Evolutionary conservation across 2,113 vertebrate species (phyloP).

Genomic region (Trematocara zebra): DNA sequence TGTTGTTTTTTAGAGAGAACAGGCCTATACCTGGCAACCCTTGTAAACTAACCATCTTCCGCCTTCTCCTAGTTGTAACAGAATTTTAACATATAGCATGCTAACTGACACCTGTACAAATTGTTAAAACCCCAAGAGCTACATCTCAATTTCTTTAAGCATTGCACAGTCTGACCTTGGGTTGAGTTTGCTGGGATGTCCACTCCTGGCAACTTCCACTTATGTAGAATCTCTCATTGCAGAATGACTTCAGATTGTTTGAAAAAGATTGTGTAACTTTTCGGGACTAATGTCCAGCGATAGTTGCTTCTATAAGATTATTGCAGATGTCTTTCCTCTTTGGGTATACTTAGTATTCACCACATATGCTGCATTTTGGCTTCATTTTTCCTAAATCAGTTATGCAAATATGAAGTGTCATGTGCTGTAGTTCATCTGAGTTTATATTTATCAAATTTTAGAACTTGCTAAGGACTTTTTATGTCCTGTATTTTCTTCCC

Average conservation of each 20-base stretch:
- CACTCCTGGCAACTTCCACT: not conserved
- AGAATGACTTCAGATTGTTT: not conserved
- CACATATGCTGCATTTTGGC: not conserved
- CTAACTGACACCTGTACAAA: not conserved
- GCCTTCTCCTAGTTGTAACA: rapidly evolving
- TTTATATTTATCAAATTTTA: not conserved
- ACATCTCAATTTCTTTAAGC: rapidly evolving
- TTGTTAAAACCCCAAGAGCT: rapidly evolving
- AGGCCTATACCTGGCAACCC: not conserved
- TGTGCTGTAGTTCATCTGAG: not conserved
- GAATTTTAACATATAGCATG: not conserved
- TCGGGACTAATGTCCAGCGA: rapidly evolving
- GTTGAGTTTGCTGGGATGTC: not conserved
- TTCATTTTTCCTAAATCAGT: not conserved
- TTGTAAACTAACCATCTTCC: rapidly evolving
- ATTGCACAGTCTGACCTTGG: not conserved
- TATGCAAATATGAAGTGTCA: not conserved
- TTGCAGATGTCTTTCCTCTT: not conserved
- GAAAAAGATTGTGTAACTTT: rapidly evolving
- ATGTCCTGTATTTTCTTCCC: not conserved
- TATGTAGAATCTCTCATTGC: not conserved
- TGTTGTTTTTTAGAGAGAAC: not conserved
- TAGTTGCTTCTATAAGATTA: not conserved
- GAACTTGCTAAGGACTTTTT: not conserved
- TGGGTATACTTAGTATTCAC: not conserved